Evolutionary conservation across 2,888 invertebrate species (phyloP), one percentile per base, ranked within the genome.

Genomic region (Synergus itoensis): DNA sequence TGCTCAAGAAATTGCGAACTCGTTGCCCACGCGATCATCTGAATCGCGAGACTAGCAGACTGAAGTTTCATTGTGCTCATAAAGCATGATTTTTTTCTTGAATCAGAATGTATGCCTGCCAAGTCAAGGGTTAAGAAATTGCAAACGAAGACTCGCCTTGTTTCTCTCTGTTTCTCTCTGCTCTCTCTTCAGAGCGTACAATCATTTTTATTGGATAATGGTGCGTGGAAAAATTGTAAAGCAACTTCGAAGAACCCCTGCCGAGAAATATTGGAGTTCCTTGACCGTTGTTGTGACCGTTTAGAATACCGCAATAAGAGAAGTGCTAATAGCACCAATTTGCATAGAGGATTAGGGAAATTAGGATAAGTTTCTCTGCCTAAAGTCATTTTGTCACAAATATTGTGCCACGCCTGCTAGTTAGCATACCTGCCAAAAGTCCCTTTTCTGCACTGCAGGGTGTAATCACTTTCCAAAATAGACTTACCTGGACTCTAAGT

Each of bases 301-400:
- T 86, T 84, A 77, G 85, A 81, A 87, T 82, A 86, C 86, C 86
- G 81, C 86, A 87, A 87, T 86, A 86, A 89, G 86, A 86, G 84
- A 86, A 86, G 86, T 84, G 85, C 85, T 89, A 88, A 88, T 88
- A 84, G 85, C 80, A 83, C 78, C 84, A 84, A 90, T 91, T 91
- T 89, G 89, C 90, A 89, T 89, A 90, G 86, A 82, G 86, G 86
- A 89, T 90, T 89, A 88, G 86, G 86, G 83, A 88, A 87, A 88
- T 88, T 88, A 86, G 87, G 81, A 83, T 36, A 36, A 85, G 86
- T 85, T 87, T 81, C 84, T 79, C 77, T 80, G 84, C 82, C 81
- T 69, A 80, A 79, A 82, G 82, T 76, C 77, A 82, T 81, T 86
- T 87, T 84, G 87, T 86, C 87, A 86, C 84, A 88, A 89, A 87